Percentiles rank a stretch among this genome's conserved stretches.
phyloP scores from a whole-genome alignment of 2,888 invertebrate genomes.

The Gonocerus acuteangulatus region DNA sequence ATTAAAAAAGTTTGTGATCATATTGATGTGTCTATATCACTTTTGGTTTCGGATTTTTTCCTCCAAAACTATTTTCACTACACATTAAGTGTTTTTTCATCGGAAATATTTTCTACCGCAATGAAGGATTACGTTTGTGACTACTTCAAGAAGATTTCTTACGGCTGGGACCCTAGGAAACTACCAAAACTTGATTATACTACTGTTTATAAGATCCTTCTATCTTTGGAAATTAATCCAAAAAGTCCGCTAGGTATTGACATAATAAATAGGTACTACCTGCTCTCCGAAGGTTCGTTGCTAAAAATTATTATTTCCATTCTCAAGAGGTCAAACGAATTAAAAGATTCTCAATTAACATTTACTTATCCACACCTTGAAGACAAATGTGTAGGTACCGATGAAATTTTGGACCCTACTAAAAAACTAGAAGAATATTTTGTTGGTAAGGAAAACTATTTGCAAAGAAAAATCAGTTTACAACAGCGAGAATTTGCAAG shows the following conservation, averaged over 20 bases:
- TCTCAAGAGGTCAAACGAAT: too few species aligned
- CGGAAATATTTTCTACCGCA: constrained; percentile 10
- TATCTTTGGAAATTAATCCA: constrained; percentile 4
- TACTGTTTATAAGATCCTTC: constrained; percentile 2
- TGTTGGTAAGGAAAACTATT: background rate
- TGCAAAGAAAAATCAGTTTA: background rate
- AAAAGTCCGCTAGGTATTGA: background rate
- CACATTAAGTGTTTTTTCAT: constrained; percentile 13
- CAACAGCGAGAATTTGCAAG: constrained; percentile 5
- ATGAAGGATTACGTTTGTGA: constrained; percentile 16
- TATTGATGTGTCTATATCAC: constrained; percentile 3
- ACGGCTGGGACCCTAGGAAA: constrained; percentile 4
- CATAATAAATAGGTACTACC: constrained; percentile 16
- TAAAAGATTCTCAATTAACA: too few species aligned
- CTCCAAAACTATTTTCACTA: constrained; percentile 11
- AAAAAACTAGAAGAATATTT: too few species aligned
- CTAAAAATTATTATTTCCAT: constrained; percentile 1
- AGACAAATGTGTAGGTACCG: too few species aligned
- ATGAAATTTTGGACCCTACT: too few species aligned
- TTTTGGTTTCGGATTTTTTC: constrained; percentile 10
- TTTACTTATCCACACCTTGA: too few species aligned
- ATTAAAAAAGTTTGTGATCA: background rate
- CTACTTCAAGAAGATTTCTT: constrained; percentile 13
- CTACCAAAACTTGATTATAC: constrained; percentile 8
- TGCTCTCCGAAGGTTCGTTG: constrained; percentile 4